Base-by-base conservation (phyloP, 2,113 vertebrate genomes). In the Sinocyclocheilus grahami region DNA sequence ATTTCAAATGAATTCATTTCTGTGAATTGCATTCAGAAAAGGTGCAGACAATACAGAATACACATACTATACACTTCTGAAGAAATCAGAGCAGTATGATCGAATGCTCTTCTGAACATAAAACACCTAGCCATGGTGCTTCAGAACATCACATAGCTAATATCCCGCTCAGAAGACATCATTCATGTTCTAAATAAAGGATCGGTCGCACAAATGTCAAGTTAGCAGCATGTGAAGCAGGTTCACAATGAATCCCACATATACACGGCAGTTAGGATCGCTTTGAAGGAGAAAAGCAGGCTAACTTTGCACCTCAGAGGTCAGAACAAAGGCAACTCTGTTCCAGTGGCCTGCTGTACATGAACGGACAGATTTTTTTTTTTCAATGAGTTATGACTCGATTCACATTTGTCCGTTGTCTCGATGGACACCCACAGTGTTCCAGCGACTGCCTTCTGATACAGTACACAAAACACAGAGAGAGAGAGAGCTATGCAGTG, bases 381-480 rank as follows among this genome's bases (percentile, higher is more conserved):
- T 92, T 48, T 48, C 90, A 93, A 88, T 92, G 91, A 92, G 87
- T 89, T 87, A 86, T 92, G 91, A 92, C 88, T 92, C 87, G 89
- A 85, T 92, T 92, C 91, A 91, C 91, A 92, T 92, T 89, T 91
- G 91, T 92, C 87, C 89, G 89, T 86, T 89, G 80, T 90, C 88
- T 90, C 79, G 83, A 79, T 51, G 90, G 78, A 91, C 88, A 89
- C 90, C 92, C 85, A 91, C 92, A 74, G 89, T 87, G 89, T 91
- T 91, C 91, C 88, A 89, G 58, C 78, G 30, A 89, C 69, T 86
- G 78, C 69, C 83, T 72, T 58, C n/a, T 22, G 78, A 82, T 85
- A 89, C 83, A 89, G 85, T 88, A 39, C 84, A 69, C 80, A 86
- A 84, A 89, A 90, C 89, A 91, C 89, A 87, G 27, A 27, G 67